phyloP scores from a whole-genome alignment of 2,113 vertebrate species.

The Natator depressus region DNA sequence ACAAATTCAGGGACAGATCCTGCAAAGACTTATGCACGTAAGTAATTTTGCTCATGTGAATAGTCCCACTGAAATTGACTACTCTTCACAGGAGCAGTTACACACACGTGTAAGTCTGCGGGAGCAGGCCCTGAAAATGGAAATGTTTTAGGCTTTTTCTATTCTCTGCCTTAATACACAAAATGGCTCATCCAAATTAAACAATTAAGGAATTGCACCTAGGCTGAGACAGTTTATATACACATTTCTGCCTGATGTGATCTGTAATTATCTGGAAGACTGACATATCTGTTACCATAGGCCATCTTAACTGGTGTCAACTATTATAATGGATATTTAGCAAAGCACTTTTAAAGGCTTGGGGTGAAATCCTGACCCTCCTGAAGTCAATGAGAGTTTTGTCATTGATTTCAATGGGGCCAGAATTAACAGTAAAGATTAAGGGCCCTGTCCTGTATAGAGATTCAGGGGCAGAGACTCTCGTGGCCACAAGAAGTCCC shows the following conservation, averaged over 20 bases:
- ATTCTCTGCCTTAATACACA: not conserved
- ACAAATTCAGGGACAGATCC: not conserved
- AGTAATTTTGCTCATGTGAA: conserved; percentile 13
- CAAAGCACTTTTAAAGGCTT: conserved; percentile 17
- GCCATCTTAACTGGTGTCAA: not conserved
- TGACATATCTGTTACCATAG: not conserved
- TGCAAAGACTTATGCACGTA: not conserved
- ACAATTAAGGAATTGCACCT: not conserved
- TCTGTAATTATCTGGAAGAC: conserved; percentile 15
- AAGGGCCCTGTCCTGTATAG: not conserved
- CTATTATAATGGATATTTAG: conserved; percentile 5
- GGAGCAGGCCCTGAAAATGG: not conserved
- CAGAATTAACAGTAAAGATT: not conserved
- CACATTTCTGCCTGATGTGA: not conserved
- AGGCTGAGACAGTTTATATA: not conserved
- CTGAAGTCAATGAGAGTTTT: not conserved
- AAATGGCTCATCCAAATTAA: not conserved
- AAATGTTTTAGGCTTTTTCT: not conserved
- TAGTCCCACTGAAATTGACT: not conserved
- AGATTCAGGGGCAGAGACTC: not conserved
- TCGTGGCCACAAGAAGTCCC: not conserved
- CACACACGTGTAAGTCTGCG: not conserved
- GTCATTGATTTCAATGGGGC: not conserved
- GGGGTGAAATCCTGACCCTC: conserved; percentile 6
- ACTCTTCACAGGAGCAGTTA: not conserved